Percentiles rank a stretch among this genome's conserved stretches.
phyloP scores from a whole-genome alignment of 2,113 vertebrate genomes.

The Terrapene triunguis region DNA sequence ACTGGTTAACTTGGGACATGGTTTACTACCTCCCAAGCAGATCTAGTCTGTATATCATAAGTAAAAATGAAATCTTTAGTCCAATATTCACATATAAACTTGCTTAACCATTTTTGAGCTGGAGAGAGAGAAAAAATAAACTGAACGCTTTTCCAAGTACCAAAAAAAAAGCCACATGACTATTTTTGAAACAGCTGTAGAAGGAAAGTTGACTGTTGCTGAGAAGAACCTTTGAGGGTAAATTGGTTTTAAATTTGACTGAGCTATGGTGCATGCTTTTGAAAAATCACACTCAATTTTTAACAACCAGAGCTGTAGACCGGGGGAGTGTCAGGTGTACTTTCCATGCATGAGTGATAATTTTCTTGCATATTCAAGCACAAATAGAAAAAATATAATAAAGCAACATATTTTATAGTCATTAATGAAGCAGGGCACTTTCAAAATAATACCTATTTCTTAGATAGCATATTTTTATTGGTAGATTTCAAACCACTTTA shows the following conservation, averaged over 20 bases:
- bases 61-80: background rate
- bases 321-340: background rate
- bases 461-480: background rate
- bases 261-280: background rate
- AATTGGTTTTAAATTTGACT: background rate
- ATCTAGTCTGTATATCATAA: background rate
- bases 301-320: background rate
- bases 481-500: background rate
- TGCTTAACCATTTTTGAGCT: accelerated
- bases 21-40: background rate
- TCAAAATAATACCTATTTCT: background rate
- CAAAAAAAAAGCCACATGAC: background rate
- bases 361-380: background rate
- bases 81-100: background rate
- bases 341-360: background rate
- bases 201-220: background rate
- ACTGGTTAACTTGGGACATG: background rate
- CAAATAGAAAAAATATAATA: background rate
- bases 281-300: background rate
- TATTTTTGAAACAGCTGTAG: background rate
- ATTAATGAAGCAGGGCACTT: background rate
- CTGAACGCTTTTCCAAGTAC: background rate
- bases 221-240: background rate
- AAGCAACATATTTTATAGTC: background rate
- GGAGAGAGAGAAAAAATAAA: background rate